These are phyloP conservation scores for Andrena hattorfiana DNA, from an alignment of 2,888 invertebrate species.

Conservation along the genomic window DNA sequence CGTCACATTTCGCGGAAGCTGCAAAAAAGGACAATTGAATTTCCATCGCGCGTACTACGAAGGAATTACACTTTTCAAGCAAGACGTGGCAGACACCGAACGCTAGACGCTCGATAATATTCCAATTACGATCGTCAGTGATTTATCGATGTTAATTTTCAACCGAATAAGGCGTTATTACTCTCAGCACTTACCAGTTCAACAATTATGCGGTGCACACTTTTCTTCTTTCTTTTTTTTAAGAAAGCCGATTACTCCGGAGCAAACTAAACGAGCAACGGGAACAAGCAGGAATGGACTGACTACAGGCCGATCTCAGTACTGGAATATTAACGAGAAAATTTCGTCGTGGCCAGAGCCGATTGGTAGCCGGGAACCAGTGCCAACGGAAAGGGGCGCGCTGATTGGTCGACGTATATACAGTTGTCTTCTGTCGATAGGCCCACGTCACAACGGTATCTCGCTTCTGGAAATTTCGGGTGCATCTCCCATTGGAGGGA, in stretches of 20 bases:
- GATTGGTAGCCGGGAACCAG: slow-evolving; percentile 86
- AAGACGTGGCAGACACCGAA: slow-evolving; percentile 55
- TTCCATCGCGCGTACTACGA: background rate
- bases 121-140: background rate
- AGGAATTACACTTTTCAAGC: slow-evolving; percentile 20
- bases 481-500: slow-evolving; percentile 39
- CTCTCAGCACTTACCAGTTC: slow-evolving; percentile 39
- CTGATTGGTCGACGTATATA: slow-evolving; percentile 86
- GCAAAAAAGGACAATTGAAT: background rate
- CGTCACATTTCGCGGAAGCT: background rate
- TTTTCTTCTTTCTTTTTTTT: background rate
- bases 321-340: slow-evolving; percentile 82
- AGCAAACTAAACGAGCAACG: slow-evolving; percentile 55
- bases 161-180: background rate
- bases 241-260: slow-evolving; percentile 31
- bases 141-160: background rate
- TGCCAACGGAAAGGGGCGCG: slow-evolving; percentile 80
- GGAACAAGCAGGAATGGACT: slow-evolving; percentile 76
- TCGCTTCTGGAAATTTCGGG: slow-evolving; percentile 74
- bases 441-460: slow-evolving; percentile 87
- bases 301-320: slow-evolving; percentile 75
- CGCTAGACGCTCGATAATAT: background rate
- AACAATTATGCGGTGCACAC: slow-evolving; percentile 5
- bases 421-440: slow-evolving; percentile 88
- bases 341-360: slow-evolving; percentile 87